Base-by-base conservation (phyloP, 2,888 invertebrate genomes). In the Aspidapion aeneum region DNA sequence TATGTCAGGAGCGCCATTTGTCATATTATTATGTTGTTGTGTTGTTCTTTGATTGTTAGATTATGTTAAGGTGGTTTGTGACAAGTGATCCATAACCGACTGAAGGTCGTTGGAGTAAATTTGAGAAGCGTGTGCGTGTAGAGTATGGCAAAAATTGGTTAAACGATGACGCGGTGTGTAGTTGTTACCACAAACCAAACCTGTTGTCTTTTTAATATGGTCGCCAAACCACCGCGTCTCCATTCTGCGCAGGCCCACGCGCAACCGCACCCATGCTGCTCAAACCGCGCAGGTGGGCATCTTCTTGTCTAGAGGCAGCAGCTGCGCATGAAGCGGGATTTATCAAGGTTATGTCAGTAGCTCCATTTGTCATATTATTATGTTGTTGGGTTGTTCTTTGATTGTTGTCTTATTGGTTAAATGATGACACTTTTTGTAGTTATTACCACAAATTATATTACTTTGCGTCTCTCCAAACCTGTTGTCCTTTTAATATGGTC, bases 161-260 rank as follows among this genome's bases (percentile, higher is more conserved):
- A n/a, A n/a, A n/a, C n/a, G n/a, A n/a, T n/a, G 90, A 90, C 0
- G 90, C 90, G 1, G 91, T 90, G 72, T 93, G 92, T 18, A 93
- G 79, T 75, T 93, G 93, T 5, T 93, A 93, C 79, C 93, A 93
- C 1, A 93, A 82, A n/a, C n/a, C n/a, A n/a, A n/a, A n/a, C n/a
- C n/a, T n/a, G n/a, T n/a, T n/a, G n/a, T n/a, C n/a, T n/a, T n/a
- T 60, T 82, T 83, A 90, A 82, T 90, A 90, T 70, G 90, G 90
- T 79, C 90, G 82, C 90, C 90, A 91, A 60, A 90, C 90, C 1
- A 80, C 80, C 55, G 90, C 88, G 75, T 90, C 87, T 66, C 85
- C 85, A 64, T 85, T 85, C 70, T 85, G 85, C 18, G 84, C 85
- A 68, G 86, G 85, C n/a, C 86, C 86, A 69, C 86, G 79, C 70